These are phyloP conservation scores for Aspiorhynchus laticeps DNA, from an alignment of 2,113 vertebrate genomes.

Conservation along the genomic window DNA sequence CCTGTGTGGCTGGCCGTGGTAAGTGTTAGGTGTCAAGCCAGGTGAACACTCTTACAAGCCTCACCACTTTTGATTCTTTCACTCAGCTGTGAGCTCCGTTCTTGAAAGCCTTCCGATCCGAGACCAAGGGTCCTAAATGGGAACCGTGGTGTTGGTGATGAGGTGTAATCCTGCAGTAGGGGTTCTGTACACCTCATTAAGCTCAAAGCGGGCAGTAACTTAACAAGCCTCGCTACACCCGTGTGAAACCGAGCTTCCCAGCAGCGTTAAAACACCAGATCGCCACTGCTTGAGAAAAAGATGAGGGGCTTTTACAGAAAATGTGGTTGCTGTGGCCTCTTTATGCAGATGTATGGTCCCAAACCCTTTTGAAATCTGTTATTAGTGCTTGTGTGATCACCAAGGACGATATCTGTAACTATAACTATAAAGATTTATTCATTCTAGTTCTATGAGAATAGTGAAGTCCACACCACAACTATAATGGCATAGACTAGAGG, in stretches of 20 bases:
- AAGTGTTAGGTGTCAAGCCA: constrained; percentile 43
- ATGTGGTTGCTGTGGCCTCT: background rate
- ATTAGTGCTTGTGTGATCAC: background rate
- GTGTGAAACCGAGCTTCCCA: background rate
- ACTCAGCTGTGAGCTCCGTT: background rate
- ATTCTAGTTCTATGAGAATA: background rate
- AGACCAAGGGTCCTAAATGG: constrained; percentile 60
- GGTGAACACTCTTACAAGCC: constrained; percentile 57
- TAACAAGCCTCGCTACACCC: constrained; percentile 9
- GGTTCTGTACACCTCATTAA: constrained; percentile 68
- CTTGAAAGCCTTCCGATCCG: constrained; percentile 55
- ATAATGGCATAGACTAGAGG: background rate
- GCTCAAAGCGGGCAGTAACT: constrained; percentile 42
- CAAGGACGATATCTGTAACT: background rate
- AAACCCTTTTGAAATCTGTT: background rate
- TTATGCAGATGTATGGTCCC: background rate
- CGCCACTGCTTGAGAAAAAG: background rate
- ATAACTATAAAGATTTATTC: background rate
- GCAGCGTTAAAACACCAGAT: background rate
- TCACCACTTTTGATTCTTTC: constrained; percentile 33
- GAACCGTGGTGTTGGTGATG: constrained; percentile 61
- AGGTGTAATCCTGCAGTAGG: constrained; percentile 51
- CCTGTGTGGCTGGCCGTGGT: constrained; percentile 35
- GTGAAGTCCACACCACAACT: background rate
- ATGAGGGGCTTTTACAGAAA: background rate